These are phyloP conservation scores for Ganaspis sp. DNA, from an alignment of 1,140 invertebrate genomes.

Conservation along the genomic window DNA sequence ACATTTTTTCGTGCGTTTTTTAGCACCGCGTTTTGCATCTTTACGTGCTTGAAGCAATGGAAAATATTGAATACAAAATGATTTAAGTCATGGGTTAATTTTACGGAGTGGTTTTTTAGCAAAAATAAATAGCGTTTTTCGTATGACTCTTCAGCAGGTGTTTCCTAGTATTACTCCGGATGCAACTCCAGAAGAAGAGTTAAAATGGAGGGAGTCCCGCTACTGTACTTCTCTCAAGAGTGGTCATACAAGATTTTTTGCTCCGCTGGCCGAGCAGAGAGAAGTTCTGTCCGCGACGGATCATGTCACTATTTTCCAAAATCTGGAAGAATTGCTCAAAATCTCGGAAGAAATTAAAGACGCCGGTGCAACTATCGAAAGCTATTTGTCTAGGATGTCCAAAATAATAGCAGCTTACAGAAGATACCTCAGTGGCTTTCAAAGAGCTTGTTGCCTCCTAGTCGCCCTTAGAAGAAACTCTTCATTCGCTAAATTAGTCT, in stretches of 20 bases:
- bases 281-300: constrained; percentile 85
- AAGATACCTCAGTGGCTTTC: constrained; percentile 87
- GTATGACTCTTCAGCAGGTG: constrained; percentile 56
- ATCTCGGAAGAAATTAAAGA: constrained; percentile 88
- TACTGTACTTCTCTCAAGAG: constrained; percentile 85
- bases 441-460: constrained; percentile 87
- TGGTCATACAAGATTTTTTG: constrained; percentile 84
- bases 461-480: constrained; percentile 79
- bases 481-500: constrained; percentile 84
- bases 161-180: constrained; percentile 75
- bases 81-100: not conserved
- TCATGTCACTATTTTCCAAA: constrained; percentile 88
- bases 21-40: too few relatives aligned
- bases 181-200: constrained; percentile 78
- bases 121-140: not conserved
- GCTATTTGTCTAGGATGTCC: constrained; percentile 84
- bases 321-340: constrained; percentile 87
- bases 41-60: too few relatives aligned
- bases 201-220: constrained; percentile 83
- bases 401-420: constrained; percentile 85
- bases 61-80: too few relatives aligned
- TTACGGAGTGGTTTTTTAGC: not conserved
- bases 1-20: too few relatives aligned
- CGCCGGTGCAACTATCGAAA: constrained; percentile 84
- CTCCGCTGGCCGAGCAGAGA: constrained; percentile 82